These are phyloP conservation scores for Clepsis dumicolana DNA, from an alignment of 2,888 invertebrate genomes.

Conservation along the genomic window DNA sequence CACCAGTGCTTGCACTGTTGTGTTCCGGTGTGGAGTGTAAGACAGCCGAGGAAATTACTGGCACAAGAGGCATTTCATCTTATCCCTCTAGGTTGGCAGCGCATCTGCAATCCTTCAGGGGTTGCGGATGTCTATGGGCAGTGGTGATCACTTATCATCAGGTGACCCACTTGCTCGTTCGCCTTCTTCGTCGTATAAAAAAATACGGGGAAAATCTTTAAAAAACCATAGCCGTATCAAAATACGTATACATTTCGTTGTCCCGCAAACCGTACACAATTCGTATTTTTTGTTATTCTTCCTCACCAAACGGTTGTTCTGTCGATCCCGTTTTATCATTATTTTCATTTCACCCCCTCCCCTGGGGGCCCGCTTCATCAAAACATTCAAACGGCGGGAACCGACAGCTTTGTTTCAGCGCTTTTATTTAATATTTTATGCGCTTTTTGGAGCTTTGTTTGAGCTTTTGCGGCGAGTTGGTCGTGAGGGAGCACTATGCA, in stretches of 20 bases:
- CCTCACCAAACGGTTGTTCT: conserved; percentile 46
- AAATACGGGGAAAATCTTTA: no score
- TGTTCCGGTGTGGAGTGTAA: no score
- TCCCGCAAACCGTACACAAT: neutral
- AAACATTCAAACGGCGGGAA: conserved; percentile 64
- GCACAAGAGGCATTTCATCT: no score
- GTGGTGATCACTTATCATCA: no score
- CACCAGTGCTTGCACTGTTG: no score
- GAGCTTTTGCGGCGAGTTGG: neutral
- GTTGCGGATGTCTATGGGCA: no score
- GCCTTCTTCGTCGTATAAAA: no score
- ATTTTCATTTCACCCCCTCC: conserved; percentile 65
- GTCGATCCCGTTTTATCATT: conserved; percentile 66
- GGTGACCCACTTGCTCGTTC: no score
- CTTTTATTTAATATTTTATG: conserved; percentile 34
- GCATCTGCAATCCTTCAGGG: no score
- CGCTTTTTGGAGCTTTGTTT: conserved; percentile 17
- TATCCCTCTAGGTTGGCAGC: no score
- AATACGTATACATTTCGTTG: no score
- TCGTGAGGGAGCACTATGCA: conserved; percentile 5
- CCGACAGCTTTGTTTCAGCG: conserved; percentile 45
- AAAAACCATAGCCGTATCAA: neutral
- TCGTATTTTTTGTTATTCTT: neutral
- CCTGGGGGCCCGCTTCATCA: conserved; percentile 63
- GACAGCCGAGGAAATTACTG: no score